Evolutionary conservation across 2,888 invertebrate genomes (phyloP), one percentile per base, ranked within the genome.

Genomic region (Oxycera nigricornis): DNA sequence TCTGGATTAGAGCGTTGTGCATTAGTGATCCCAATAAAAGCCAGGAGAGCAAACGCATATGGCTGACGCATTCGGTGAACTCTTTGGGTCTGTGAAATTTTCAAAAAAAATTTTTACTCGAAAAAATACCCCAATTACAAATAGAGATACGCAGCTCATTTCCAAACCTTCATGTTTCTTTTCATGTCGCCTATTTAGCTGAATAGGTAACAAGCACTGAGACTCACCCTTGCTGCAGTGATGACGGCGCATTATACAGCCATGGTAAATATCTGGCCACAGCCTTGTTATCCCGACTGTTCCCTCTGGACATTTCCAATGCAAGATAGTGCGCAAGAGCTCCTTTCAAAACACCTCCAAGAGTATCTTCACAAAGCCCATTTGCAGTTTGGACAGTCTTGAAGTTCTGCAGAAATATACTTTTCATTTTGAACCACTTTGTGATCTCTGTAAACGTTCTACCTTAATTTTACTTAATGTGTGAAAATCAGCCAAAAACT

Each of bases 401-500:
- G 81, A 91, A 91, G 80, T 90, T 91, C 91, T 92, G 59, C 1
- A 68, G 57, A 17, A 9, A 28, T 1, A 26, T 70, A 28, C 11
- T 20, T 17, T 62, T 62, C 2, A n/a, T n/a, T n/a, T n/a, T n/a
- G n/a, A n/a, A n/a, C n/a, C n/a, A n/a, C n/a, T n/a, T n/a, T 4
- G 57, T 20, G 7, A 7, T 1, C 1, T 35, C 22, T n/a, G n/a
- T n/a, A n/a, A n/a, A 59, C 26, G 22, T 74, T 11, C 78, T 83
- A 96, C 96, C 91, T 98, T 98, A 78, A 99, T 92, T 89, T 97
- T 98, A 80, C 94, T 95, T 73, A 99, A 89, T 0, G 98, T 95
- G 82, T 99, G 97, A 78, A 98, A 94, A 85, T 99, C 99, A 9
- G 95, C 93, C 77, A 99, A 88, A 84, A 99, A 95, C 78, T 98